Evolutionary conservation across 2,797 vertebrate species (phyloP).

Genomic region (Aulostomus chinensis): DNA sequence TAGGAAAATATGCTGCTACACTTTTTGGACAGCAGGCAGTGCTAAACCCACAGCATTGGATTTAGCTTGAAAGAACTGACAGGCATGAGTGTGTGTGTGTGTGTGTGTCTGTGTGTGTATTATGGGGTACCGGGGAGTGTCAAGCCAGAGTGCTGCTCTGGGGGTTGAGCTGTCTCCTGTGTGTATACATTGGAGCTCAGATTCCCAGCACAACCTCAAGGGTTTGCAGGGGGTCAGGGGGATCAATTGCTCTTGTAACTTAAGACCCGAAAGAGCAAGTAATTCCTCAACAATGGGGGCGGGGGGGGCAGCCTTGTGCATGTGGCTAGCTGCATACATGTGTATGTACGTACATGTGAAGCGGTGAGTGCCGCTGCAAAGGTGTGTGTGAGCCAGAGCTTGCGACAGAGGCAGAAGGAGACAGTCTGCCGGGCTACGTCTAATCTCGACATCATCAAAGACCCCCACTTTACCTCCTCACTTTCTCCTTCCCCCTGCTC

Average conservation of each 20-base stretch:
- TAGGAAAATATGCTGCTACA: conserved; percentile 15
- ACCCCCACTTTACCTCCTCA: conserved; percentile 83
- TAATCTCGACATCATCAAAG: conserved; percentile 92
- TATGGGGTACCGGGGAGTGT: conserved; percentile 39
- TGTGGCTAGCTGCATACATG: conserved; percentile 41
- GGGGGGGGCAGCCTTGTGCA: conserved; percentile 83
- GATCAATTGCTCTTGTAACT: conserved; percentile 98
- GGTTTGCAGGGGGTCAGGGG: conserved; percentile 91
- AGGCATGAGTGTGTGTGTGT: background rate
- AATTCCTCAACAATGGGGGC: conserved; percentile 90
- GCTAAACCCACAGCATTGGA: conserved; percentile 50
- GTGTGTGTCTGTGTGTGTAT: conserved; percentile 20
- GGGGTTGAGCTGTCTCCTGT: conserved; percentile 86
- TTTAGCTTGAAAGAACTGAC: conserved; percentile 1
- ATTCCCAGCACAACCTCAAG: conserved; percentile 90
- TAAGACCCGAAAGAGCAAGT: conserved; percentile 93
- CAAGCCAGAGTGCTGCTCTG: conserved; percentile 73
- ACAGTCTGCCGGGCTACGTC: conserved; percentile 97
- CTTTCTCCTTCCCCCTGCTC: conserved; percentile 76
- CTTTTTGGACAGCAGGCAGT: conserved; percentile 62
- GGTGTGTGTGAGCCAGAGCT: conserved; percentile 50
- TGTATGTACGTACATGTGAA: conserved; percentile 25
- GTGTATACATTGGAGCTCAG: conserved; percentile 89
- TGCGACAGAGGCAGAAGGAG: conserved; percentile 80
- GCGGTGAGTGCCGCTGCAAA: conserved; percentile 22